phyloP scores from a whole-genome alignment of 2,888 invertebrate genomes.

The Clostera curtula region DNA sequence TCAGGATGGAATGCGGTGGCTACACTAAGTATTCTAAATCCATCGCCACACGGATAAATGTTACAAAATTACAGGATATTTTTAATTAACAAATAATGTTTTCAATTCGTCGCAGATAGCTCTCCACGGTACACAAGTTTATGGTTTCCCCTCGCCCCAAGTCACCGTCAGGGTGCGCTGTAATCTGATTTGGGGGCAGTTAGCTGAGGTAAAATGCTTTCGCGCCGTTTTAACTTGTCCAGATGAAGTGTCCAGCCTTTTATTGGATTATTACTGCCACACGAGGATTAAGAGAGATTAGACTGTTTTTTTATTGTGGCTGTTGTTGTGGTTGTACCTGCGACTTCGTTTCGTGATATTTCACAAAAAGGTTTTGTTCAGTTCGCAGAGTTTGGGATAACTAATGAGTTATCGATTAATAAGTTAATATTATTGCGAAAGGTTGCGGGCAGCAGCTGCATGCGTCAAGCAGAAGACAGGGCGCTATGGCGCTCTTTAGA shows the following conservation, averaged over 20 bases:
- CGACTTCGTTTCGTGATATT: too few relatives aligned
- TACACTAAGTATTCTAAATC: too few relatives aligned
- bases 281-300: not conserved
- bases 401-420: too few relatives aligned
- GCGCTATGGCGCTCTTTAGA: not conserved
- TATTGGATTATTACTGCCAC: slow-evolving; percentile 11
- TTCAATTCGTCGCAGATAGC: slow-evolving; percentile 24
- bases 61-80: too few relatives aligned
- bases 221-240: slow-evolving; percentile 40
- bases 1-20: too few relatives aligned
- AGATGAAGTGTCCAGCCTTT: slow-evolving; percentile 19
- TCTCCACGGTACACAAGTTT: slow-evolving; percentile 13
- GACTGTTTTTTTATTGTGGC: too few relatives aligned
- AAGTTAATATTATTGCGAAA: too few relatives aligned
- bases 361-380: too few relatives aligned
- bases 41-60: too few relatives aligned
- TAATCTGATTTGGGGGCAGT: slow-evolving; percentile 59
- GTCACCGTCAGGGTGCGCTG: slow-evolving; percentile 18
- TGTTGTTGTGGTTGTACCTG: too few relatives aligned
- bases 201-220: slow-evolving; percentile 60
- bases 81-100: not conserved
- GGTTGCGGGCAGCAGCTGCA: not conserved
- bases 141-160: slow-evolving; percentile 14
- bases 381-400: too few relatives aligned
- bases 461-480: not conserved